Base-by-base conservation (phyloP, 2,113 vertebrate genomes). In the Pachypanchax playfairii region DNA sequence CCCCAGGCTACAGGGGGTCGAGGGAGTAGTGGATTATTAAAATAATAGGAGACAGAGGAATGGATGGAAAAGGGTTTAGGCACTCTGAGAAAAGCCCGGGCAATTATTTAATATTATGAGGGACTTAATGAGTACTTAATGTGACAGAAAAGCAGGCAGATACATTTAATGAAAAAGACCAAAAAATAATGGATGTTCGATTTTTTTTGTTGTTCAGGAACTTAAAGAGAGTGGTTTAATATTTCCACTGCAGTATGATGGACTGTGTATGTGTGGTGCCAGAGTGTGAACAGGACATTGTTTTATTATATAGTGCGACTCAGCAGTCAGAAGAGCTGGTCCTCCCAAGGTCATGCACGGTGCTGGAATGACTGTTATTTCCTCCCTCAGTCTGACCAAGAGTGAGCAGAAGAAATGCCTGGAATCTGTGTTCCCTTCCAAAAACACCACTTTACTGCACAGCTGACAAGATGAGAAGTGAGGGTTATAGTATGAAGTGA, bases 321-420 rank as follows among this genome's bases (percentile, higher is more conserved):
- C 66, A 70, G 72, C 75, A 77, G 70, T 70, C 75, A 48, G 65
- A 42, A n/a, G 48, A 31, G 70, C 70, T 41, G 79, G 71, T 82
- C 75, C 73, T 84, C 63, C 65, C 88, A 85, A 87, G 86, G 86
- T 89, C 88, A 88, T 33, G 46, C 84, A 54, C 38, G 65, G 65
- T 51, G 70, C 59, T 87, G 86, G 88, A 87, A 89, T 88, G 83
- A 88, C n/a, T 86, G 80, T 69, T 82, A 88, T 87, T 87, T 88
- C 85, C 83, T 88, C 79, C 71, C 65, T 83, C 62, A 12, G 75
- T 71, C 62, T 49, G 71, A 83, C 73, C 52, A 18, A 80, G 72
- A 71, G 73, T 46, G 74, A 73, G 72, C 42, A 0, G n/a, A 43
- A 68, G 64, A 80, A 85, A 75, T 64, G 70, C 44, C 54, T 57